These are phyloP conservation scores for Oriolus oriolus DNA, from an alignment of 2,113 vertebrate species.

Conservation along the genomic window DNA sequence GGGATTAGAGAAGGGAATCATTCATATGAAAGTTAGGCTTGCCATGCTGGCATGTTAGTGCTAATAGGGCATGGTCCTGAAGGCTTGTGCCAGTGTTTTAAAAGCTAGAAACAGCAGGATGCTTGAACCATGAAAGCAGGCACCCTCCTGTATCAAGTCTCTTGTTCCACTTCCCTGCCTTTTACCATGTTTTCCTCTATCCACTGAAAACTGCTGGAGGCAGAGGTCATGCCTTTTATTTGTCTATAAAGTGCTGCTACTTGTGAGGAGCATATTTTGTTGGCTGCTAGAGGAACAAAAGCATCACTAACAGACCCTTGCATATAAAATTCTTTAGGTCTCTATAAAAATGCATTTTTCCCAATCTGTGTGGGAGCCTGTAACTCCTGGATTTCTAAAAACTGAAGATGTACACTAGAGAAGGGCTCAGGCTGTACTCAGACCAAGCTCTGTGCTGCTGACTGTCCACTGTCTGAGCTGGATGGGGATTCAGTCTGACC, in stretches of 20 bases:
- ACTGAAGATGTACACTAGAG: fast-evolving
- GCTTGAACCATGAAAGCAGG: neutral
- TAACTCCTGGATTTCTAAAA: neutral
- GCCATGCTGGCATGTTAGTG: neutral
- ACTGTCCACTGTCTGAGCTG: fast-evolving
- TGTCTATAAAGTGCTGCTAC: neutral
- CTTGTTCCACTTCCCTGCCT: neutral
- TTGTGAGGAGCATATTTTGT: neutral
- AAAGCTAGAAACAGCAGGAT: neutral
- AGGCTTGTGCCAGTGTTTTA: neutral
- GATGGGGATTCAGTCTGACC: neutral
- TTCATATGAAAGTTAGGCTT: neutral
- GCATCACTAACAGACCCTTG: neutral
- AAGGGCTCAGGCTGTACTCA: neutral
- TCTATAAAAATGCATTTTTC: neutral
- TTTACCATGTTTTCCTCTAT: neutral
- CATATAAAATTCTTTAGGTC: neutral
- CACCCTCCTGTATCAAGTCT: neutral
- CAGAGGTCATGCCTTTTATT: neutral
- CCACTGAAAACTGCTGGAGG: neutral
- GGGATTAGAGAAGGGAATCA: neutral
- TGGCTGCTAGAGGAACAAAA: neutral
- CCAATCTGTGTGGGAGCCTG: neutral
- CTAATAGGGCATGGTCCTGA: neutral
- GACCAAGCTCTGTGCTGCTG: neutral